Evolutionary conservation across 1,140 invertebrate species (phyloP), one percentile per base, ranked within the genome.

Genomic region (Zaprionus ghesquierei): DNA sequence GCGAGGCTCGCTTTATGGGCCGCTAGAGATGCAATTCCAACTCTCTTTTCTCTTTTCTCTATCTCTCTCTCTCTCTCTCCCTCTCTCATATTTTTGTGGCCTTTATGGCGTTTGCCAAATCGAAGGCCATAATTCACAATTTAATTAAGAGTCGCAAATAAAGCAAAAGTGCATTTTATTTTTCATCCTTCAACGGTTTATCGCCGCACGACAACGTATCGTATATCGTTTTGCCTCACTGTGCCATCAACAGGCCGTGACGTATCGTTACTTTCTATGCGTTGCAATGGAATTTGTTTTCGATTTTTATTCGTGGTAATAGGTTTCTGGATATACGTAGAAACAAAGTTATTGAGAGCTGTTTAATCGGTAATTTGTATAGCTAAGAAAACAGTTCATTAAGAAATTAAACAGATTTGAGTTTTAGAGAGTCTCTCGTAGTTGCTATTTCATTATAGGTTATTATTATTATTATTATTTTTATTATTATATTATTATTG

Each of bases 51-150:
- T n/a, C n/a, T n/a, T n/a, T n/a, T n/a, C n/a, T n/a, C n/a, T n/a
- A n/a, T n/a, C n/a, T n/a, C n/a, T n/a, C n/a, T n/a, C n/a, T n/a
- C n/a, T n/a, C n/a, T n/a, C n/a, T n/a, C n/a, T n/a, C n/a, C n/a
- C n/a, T n/a, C n/a, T 46, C 69, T 87, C 84, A 87, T 87, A 82
- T 89, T 87, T 89, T 89, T 89, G 82, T 82, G 84, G 79, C 64
- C 84, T 87, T 87, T 72, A 79, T 82, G 73, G 77, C 76, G 64
- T 75, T 89, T 87, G 79, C 64, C 79, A 82, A 87, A 90, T 87
- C 81, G 77, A 86, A 53, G 79, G 76, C 77, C 87, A 90, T 90
- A 90, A 90, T 84, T 90, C 87, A 90, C 87, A 90, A 90, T 90
- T 90, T 90, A 90, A 90, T 90, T 90, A 90, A 81, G 89, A 86